Base-by-base conservation (phyloP, 2,113 vertebrate genomes). In the Chionis minor region DNA sequence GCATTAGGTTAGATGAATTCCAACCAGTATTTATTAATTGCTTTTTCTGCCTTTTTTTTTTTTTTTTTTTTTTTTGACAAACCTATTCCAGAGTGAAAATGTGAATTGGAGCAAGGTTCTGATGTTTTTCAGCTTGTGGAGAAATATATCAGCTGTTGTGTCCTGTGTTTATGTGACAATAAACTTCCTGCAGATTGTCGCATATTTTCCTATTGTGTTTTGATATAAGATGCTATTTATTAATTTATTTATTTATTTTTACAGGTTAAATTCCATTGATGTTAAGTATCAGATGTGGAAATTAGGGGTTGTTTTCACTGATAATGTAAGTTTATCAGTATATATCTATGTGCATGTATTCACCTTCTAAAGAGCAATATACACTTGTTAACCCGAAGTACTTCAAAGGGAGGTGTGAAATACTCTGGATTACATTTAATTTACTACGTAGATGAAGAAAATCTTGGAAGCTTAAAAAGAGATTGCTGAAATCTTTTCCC, bases 231-330 rank as follows among this genome's bases (percentile, higher is more conserved):
- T 52, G 3, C 1, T 14, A 2, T 47, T 22, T 35, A 12, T 79
- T 35, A 83, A 13, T 33, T 58, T 70, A 14, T 71, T 90, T 94
- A 13, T 33, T 58, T 70, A 14, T 71, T 90, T 94, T 81, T 96
- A 23, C 98, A 99, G 99, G 86, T 86, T 99, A 42, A 99, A 99
- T 97, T 99, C 99, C 55, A 98, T 99, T 54, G 99, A 99, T 93
- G 99, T 99, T 56, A 99, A 99, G 94, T 99, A 99, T 97, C 99
- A 99, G 98, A 99, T 99, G 97, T 99, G 99, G 99, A 99, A 99
- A 96, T 97, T 99, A 23, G 99, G 99, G 40, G 99, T 99, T 22
- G 99, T 99, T 81, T 99, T 99, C 97, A 99, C 99, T 44, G 99
- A 99, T 96, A 99, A 99, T 26, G 99, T 99, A 98, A 99, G 99